Base-by-base conservation (phyloP, 2,797 vertebrate species). In the Molossus molossus region DNA sequence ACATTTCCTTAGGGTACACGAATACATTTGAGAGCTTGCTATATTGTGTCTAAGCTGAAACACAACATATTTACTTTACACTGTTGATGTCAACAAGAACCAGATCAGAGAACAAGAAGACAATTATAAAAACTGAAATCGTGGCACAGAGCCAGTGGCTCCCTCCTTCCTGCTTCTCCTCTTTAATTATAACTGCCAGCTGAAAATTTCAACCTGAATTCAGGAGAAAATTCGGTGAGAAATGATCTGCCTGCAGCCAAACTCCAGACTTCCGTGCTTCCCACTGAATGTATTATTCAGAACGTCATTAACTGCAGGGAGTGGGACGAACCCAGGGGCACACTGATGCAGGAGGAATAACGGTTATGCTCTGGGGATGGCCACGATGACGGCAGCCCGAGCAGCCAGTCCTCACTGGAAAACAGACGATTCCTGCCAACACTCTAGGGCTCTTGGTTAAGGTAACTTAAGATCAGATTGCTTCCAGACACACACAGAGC, bases 191-290 rank as follows among this genome's bases (percentile, higher is more conserved):
- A 76, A 37, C 60, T 80, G 57, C 25, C 25, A 84, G 37, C 21
- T 27, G 50, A 95, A 85, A 48, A 96, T 90, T 84, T 64, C 92
- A 87, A 93, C 65, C 90, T 87, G 55, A 77, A 96, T 96, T 97
- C n/a, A 77, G 50, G 37, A 94, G 45, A 90, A 96, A 95, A 93
- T 80, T 77, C 77, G 88, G 87, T 55, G n/a, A 94, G 64, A 48
- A 87, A 94, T 58, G 45, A 82, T 69, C 87, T 87, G 67, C 50
- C 94, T 92, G 50, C 91, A 90, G 76, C 76, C 70, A 93, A 93
- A 96, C 17, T 62, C 12, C 40, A 77, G 57, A 90, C 6, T 58
- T 73, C 9, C 37, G 48, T 57, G 53, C 45, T 96, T 91, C 64
- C 76, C 82, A 60, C 11, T 77, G 40, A 79, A 67, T 86, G 40